These are phyloP conservation scores for Arizona elegans DNA, from an alignment of 2,113 vertebrate genomes.

Conservation along the genomic window DNA sequence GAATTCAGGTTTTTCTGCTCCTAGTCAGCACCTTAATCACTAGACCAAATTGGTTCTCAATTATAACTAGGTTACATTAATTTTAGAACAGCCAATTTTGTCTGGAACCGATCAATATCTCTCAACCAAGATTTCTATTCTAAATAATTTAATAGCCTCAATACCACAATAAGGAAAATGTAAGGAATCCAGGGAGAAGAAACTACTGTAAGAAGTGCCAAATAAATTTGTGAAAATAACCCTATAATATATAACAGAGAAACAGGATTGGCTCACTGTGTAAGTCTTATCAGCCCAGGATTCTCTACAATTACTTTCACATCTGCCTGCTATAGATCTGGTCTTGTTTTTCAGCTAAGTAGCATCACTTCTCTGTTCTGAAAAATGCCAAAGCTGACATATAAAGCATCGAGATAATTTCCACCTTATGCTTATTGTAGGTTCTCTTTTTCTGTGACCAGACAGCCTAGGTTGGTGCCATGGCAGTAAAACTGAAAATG, in stretches of 20 bases:
- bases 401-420: no score
- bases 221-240: background rate
- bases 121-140: background rate
- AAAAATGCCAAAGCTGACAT: background rate
- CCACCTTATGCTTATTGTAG: background rate
- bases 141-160: background rate
- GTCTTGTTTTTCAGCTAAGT: background rate
- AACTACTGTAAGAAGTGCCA: background rate
- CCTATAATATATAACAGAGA: background rate
- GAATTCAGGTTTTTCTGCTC: background rate
- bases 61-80: background rate
- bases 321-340: background rate
- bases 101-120: background rate
- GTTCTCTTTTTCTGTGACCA: background rate
- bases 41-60: background rate
- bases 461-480: background rate
- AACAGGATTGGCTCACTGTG: background rate
- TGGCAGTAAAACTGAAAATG: background rate
- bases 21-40: background rate
- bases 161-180: background rate
- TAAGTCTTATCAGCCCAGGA: background rate
- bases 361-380: background rate
- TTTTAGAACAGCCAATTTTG: background rate
- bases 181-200: background rate
- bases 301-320: background rate